Percentiles rank a stretch among this genome's conserved stretches.
These are phyloP conservation scores for Diceros bicornis DNA, from an alignment of 2,797 vertebrate species.

Conservation along the genomic window DNA sequence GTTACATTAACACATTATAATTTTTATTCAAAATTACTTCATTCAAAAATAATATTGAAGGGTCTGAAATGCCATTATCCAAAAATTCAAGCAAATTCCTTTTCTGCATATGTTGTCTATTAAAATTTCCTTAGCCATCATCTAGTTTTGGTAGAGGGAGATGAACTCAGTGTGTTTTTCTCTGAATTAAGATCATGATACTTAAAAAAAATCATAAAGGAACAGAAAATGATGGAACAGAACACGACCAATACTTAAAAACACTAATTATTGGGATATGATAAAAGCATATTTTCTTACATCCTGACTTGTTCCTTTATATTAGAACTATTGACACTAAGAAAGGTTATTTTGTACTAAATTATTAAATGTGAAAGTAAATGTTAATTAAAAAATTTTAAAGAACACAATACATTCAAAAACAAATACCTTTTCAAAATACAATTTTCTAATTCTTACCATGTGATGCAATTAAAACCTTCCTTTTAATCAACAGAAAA, in stretches of 20 bases:
- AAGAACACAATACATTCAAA: not conserved
- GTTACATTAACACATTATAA: slow-evolving; percentile 4
- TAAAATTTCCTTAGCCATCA: slow-evolving; percentile 7
- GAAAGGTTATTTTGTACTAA: not conserved
- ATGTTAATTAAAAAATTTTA: slow-evolving; percentile 26
- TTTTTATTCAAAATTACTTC: slow-evolving; percentile 57
- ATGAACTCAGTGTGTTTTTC: slow-evolving; percentile 7
- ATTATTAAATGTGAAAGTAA: slow-evolving; percentile 53
- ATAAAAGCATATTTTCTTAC: slow-evolving; percentile 12
- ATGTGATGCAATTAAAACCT: not conserved
- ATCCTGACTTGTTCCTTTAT: not conserved
- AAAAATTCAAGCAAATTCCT: slow-evolving; percentile 20
- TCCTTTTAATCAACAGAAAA: slow-evolving; percentile 50
- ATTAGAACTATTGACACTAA: not conserved
- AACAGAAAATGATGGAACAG: not conserved
- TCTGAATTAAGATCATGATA: slow-evolving; percentile 33
- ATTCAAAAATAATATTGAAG: slow-evolving; percentile 32
- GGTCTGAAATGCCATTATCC: slow-evolving; percentile 6
- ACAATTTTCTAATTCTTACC: slow-evolving; percentile 30
- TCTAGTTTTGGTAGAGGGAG: not conserved
- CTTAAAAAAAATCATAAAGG: not conserved
- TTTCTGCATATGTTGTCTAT: not conserved
- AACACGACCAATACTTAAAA: slow-evolving; percentile 21
- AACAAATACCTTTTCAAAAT: not conserved
- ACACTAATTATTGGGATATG: not conserved